These are phyloP conservation scores for Mimas tiliae DNA, from an alignment of 2,888 invertebrate genomes.

Conservation along the genomic window DNA sequence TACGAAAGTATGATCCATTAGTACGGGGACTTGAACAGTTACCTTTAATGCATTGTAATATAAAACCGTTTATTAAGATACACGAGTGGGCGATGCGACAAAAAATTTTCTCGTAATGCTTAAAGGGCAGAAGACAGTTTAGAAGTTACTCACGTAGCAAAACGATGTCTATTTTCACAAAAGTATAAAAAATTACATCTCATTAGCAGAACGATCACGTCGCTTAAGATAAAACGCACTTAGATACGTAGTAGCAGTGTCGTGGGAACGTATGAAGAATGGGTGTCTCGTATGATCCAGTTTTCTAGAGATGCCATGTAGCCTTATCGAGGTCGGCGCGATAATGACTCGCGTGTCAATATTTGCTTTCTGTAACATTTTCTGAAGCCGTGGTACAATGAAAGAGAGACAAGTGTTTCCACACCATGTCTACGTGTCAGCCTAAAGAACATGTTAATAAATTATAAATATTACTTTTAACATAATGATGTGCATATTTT, in stretches of 20 bases:
- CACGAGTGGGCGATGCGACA: background rate
- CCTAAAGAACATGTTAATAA: constrained; percentile 11
- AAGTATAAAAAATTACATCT: constrained; percentile 48
- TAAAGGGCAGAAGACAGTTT: constrained; percentile 29
- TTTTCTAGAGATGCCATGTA: constrained; percentile 76
- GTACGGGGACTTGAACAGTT: background rate
- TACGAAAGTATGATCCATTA: background rate
- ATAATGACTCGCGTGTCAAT: constrained; percentile 76
- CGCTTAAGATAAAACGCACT: constrained; percentile 62
- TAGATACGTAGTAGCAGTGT: constrained; percentile 64
- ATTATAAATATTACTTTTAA: background rate
- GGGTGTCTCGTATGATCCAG: constrained; percentile 71
- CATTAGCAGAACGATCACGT: constrained; percentile 74
- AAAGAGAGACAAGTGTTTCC: constrained; percentile 47
- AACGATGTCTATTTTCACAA: constrained; percentile 16
- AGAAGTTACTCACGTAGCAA: constrained; percentile 12
- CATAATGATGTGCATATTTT: background rate
- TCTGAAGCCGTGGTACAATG: constrained; percentile 52
- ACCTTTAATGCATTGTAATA: background rate
- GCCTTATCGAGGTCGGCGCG: constrained; percentile 75
- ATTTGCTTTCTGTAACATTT: constrained; percentile 65
- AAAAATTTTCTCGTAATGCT: constrained; percentile 34
- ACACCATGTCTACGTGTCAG: constrained; percentile 30
- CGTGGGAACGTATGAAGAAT: constrained; percentile 79
- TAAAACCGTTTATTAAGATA: background rate